These are phyloP conservation scores for Cardinalis cardinalis DNA, from an alignment of 2,113 vertebrate species.

Conservation along the genomic window DNA sequence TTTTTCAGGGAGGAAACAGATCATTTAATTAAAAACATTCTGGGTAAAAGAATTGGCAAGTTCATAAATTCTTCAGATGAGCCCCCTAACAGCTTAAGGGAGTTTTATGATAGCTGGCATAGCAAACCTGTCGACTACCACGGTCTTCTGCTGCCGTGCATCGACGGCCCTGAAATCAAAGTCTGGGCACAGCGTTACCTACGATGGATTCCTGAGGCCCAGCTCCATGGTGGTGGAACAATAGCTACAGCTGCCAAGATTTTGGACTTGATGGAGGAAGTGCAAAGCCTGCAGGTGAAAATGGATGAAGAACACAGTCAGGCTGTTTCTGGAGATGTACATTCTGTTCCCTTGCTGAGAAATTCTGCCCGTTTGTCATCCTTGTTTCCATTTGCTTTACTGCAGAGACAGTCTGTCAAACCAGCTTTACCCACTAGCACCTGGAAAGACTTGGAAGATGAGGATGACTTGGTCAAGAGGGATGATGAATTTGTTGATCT, in stretches of 20 bases:
- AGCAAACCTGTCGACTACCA: constrained; percentile 80
- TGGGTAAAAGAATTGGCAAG: constrained; percentile 85
- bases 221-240: constrained; percentile 79
- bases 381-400: constrained; percentile 81
- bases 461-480: constrained; percentile 78
- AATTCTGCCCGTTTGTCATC: constrained; percentile 78
- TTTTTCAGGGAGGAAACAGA: constrained; percentile 90
- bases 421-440: constrained; percentile 81
- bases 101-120: constrained; percentile 85
- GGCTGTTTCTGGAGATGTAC: not conserved
- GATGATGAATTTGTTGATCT: constrained; percentile 81
- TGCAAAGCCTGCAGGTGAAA: constrained; percentile 75
- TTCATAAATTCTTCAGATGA: constrained; percentile 82
- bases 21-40: constrained; percentile 86
- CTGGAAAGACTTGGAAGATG: constrained; percentile 78
- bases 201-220: constrained; percentile 87
- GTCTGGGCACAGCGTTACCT: constrained; percentile 87
- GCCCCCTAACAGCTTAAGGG: constrained; percentile 62
- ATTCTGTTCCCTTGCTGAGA: constrained; percentile 30
- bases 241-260: constrained; percentile 75
- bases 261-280: constrained; percentile 78
- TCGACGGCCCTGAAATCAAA: constrained; percentile 79
- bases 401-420: constrained; percentile 76
- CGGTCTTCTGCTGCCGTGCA: constrained; percentile 78
- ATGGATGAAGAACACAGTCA: constrained; percentile 58